Evolutionary conservation across 2,113 vertebrate genomes (phyloP).

Genomic region (Nematolebias whitei): DNA sequence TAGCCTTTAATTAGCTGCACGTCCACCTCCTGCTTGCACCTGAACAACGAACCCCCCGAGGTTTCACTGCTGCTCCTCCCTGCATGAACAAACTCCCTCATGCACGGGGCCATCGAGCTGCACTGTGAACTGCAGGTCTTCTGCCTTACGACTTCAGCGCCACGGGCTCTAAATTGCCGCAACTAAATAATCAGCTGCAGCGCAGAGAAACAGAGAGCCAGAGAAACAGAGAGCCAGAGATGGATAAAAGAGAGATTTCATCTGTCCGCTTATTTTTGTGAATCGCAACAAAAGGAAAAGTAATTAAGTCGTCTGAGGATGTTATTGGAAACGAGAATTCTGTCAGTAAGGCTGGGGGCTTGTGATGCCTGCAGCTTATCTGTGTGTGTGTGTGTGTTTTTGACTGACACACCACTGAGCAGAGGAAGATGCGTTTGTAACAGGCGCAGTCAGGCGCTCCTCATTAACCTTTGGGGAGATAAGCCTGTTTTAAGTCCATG

Average conservation of each 20-base stretch:
- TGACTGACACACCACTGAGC: constrained; percentile 46
- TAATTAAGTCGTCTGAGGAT: constrained; percentile 78
- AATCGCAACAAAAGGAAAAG: constrained; percentile 73
- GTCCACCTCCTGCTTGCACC: not conserved
- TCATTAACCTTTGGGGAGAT: constrained; percentile 84
- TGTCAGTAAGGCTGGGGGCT: constrained; percentile 63
- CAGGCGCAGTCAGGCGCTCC: constrained; percentile 71
- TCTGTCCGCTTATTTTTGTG: constrained; percentile 70
- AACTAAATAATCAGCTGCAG: constrained; percentile 57
- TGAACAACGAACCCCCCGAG: constrained; percentile 9
- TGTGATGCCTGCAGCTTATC: constrained; percentile 72
- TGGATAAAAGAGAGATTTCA: constrained; percentile 63
- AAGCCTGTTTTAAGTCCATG: constrained; percentile 82
- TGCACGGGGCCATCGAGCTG: not conserved
- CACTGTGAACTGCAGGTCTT: constrained; percentile 3
- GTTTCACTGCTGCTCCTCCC: constrained; percentile 1
- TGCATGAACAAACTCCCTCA: constrained; percentile 6
- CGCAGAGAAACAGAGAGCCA: constrained; percentile 15
- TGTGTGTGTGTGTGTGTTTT: constrained; percentile 26
- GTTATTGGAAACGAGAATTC: constrained; percentile 76
- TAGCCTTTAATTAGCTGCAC: constrained; percentile 10
- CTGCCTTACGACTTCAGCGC: constrained; percentile 35
- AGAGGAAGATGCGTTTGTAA: constrained; percentile 69
- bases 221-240: constrained; percentile 33
- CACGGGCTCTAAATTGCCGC: constrained; percentile 39